These are phyloP conservation scores for Saccostrea echinata DNA, from an alignment of 1,140 invertebrate genomes.

Conservation along the genomic window DNA sequence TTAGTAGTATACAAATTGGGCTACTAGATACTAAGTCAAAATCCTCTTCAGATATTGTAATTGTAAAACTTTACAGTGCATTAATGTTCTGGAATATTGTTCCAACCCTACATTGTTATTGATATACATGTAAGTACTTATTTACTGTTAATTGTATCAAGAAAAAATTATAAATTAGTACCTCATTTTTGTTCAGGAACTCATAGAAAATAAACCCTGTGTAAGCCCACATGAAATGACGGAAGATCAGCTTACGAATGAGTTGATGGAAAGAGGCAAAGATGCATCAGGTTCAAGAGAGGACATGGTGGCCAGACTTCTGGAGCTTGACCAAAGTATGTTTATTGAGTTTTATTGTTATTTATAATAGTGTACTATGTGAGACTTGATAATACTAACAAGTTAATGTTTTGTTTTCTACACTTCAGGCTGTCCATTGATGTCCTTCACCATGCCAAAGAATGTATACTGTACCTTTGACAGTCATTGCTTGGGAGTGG, in stretches of 20 bases:
- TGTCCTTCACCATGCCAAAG: conserved; percentile 65
- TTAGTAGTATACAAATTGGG: too few species aligned
- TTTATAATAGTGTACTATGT: background rate
- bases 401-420: background rate
- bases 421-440: conserved; percentile 60
- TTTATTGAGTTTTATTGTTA: background rate
- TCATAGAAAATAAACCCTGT: conserved; percentile 66
- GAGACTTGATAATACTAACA: background rate
- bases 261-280: conserved; percentile 56
- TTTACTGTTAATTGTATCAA: background rate
- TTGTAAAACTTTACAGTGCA: too few species aligned
- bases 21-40: too few species aligned
- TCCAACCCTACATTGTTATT: too few species aligned
- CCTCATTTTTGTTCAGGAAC: conserved; percentile 46
- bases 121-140: too few species aligned
- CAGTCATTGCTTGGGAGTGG: conserved; percentile 65
- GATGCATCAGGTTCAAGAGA: conserved; percentile 53
- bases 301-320: conserved; percentile 53
- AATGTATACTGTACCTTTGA: conserved; percentile 69
- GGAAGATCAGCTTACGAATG: conserved; percentile 60
- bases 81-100: too few species aligned
- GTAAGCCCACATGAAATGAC: conserved; percentile 64
- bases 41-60: too few species aligned
- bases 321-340: conserved; percentile 51
- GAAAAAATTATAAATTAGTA: background rate